Percentiles rank a stretch among this genome's conserved stretches.
Conservation (phyloP, 2,797 vertebrate species). For the Ptychobarbus kaznakovi region DNA sequence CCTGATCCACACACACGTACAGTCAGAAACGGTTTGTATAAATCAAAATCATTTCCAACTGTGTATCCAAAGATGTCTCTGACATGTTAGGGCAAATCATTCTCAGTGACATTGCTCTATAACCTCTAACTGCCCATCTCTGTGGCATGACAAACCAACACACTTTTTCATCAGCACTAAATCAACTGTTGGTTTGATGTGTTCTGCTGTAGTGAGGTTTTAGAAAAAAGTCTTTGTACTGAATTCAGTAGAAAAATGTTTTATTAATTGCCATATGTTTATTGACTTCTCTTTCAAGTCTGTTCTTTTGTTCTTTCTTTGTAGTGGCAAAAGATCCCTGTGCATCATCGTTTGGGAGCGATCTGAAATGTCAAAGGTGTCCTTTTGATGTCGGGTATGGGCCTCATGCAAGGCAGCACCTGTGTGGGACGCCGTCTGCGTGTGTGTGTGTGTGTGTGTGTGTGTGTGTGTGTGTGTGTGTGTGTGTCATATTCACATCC, state of each 20-base stretch:
- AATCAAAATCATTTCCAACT: not conserved
- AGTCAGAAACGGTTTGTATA: not conserved
- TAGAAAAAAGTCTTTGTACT: constrained; percentile 89
- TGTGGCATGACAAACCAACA: constrained; percentile 21
- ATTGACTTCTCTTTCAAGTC: constrained; percentile 99
- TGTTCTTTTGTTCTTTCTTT: constrained; percentile 99
- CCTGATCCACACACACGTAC: not conserved
- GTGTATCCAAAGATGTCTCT: constrained; percentile 2
- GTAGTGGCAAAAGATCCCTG: constrained; percentile 98
- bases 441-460: constrained; percentile 44
- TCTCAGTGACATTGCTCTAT: constrained; percentile 9
- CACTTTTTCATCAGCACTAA: constrained; percentile 81
- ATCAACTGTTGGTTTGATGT: constrained; percentile 82
- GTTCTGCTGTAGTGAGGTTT: constrained; percentile 83
- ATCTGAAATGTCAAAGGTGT: constrained; percentile 98
- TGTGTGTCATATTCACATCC: constrained; percentile 49
- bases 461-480: constrained; percentile 34
- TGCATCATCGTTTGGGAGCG: constrained; percentile 97
- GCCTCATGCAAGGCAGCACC: constrained; percentile 89
- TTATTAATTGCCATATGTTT: constrained; percentile 99
- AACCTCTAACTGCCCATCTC: constrained; percentile 41
- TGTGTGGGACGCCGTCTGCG: constrained; percentile 68
- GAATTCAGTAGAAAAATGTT: constrained; percentile 96
- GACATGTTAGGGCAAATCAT: constrained; percentile 2
- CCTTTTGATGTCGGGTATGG: constrained; percentile 97